phyloP scores from a whole-genome alignment of 2,888 invertebrate genomes.

The Clistopyga incitator region DNA sequence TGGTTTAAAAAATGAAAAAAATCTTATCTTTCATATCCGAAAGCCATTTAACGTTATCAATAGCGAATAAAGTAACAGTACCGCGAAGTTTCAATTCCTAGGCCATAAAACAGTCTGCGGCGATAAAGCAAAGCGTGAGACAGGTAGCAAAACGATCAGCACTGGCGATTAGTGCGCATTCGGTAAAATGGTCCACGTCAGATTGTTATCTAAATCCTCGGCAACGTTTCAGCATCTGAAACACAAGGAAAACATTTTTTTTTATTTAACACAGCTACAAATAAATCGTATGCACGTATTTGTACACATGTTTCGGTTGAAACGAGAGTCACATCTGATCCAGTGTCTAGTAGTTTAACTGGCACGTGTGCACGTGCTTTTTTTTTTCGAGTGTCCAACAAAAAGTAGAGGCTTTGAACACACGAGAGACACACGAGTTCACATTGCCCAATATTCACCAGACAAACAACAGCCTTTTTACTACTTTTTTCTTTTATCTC shows the following conservation, averaged over 20 bases:
- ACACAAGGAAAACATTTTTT: background rate
- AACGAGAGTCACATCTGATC: constrained; percentile 55
- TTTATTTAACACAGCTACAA: background rate
- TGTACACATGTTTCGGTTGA: constrained; percentile 21
- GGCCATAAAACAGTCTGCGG: background rate
- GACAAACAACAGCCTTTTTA: background rate
- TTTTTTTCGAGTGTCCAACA: constrained; percentile 27
- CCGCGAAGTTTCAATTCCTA: background rate
- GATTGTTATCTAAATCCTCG: constrained; percentile 50
- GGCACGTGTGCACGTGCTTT: constrained; percentile 46
- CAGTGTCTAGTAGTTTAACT: constrained; percentile 42
- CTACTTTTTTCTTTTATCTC: background rate
- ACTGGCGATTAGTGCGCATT: constrained; percentile 46
- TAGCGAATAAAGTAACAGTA: background rate
- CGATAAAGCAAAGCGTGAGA: constrained; percentile 26
- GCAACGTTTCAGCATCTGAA: constrained; percentile 8
- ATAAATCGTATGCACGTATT: background rate
- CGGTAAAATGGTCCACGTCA: constrained; percentile 37
- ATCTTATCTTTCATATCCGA: no score
- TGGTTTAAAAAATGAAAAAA: no score
- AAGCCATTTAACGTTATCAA: background rate
- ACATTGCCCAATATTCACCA: constrained; percentile 25
- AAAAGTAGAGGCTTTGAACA: constrained; percentile 34
- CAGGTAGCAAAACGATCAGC: constrained; percentile 47
- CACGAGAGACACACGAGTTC: constrained; percentile 5